These are phyloP conservation scores for Drosophila rhopaloa DNA, from an alignment of 1,140 invertebrate species.

Conservation along the genomic window DNA sequence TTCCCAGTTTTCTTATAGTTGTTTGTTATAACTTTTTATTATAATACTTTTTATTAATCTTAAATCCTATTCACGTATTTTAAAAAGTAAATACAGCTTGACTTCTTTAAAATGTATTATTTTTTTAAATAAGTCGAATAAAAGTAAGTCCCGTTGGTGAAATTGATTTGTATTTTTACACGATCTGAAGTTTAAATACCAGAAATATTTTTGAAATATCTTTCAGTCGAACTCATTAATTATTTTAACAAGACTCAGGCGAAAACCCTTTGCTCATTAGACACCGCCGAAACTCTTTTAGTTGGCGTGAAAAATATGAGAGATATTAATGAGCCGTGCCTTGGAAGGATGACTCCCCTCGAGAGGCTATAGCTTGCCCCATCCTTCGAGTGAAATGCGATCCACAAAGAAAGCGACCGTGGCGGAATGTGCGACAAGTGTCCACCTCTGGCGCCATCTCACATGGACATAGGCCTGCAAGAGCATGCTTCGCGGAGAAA, in stretches of 20 bases:
- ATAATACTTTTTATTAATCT: no score
- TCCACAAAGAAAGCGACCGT: conserved; percentile 72
- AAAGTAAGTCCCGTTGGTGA: no score
- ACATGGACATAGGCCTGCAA: not conserved
- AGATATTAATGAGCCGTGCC: conserved; percentile 68
- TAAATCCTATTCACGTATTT: no score
- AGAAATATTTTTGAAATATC: no score
- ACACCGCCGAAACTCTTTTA: conserved; percentile 26
- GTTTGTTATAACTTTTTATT: no score
- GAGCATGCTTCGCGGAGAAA: conserved; percentile 45
- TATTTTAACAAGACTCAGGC: conserved; percentile 7
- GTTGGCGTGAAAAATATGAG: conserved; percentile 74
- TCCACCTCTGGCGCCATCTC: conserved; percentile 76
- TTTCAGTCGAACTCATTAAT: not conserved
- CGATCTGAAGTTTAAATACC: no score
- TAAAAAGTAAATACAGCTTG: no score
- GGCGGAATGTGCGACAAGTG: conserved; percentile 76
- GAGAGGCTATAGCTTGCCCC: conserved; percentile 8
- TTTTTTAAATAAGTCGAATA: no score
- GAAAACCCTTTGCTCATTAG: conserved; percentile 47
- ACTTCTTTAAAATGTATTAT: no score
- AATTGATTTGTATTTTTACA: no score
- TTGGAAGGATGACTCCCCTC: conserved; percentile 42
- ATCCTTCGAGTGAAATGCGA: conserved; percentile 46
- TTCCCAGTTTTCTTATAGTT: not conserved